Evolutionary conservation across 2,113 vertebrate species (phyloP), one percentile per base, ranked within the genome.

Genomic region (Nothobranchius furzeri): DNA sequence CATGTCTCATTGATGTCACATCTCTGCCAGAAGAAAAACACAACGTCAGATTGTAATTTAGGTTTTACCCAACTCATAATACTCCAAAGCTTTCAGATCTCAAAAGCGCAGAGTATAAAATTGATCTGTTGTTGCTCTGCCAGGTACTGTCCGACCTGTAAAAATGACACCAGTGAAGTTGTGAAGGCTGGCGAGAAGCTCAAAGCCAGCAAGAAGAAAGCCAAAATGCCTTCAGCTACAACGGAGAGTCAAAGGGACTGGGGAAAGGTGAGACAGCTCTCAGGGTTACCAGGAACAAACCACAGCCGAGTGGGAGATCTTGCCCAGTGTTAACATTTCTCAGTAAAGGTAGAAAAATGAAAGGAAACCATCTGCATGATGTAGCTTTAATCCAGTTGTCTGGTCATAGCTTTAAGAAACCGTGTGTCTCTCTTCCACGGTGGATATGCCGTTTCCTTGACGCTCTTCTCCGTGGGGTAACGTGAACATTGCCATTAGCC

Each of bases 101-200:
- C 13, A 49, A 62, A 64, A 20, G n/a, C 20, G 47, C n/a, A 14
- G 14, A 58, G 11, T 24, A 12, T 3, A 40, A 64, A 30, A 46
- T 51, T 7, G 0, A 30, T 55, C 54, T 58, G 2, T 48, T 50
- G 51, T 56, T 59, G 37, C 71, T 63, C 24, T 59, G 88, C 58
- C 88, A 99, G 98, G 98, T 99, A 99, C 91, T 99, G 98, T 87
- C 98, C 98, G 86, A 97, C 96, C 76, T 99, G 98, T 93, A 99
- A 99, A 95, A 99, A 97, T 73, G 97, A 99, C 93, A 96, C 96
- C 84, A 97, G 92, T 68, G 98, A 99, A 90, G 98, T 99, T 73
- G 94, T 99, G 64, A 97, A 98, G 76, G 98, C 98, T 73, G 98
- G 98, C 56, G 98, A 99, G 93, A 96, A 93, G 75, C 95, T 99